Evolutionary conservation across 2,888 invertebrate species (phyloP).

Genomic region (Apomyelois bistriatella): DNA sequence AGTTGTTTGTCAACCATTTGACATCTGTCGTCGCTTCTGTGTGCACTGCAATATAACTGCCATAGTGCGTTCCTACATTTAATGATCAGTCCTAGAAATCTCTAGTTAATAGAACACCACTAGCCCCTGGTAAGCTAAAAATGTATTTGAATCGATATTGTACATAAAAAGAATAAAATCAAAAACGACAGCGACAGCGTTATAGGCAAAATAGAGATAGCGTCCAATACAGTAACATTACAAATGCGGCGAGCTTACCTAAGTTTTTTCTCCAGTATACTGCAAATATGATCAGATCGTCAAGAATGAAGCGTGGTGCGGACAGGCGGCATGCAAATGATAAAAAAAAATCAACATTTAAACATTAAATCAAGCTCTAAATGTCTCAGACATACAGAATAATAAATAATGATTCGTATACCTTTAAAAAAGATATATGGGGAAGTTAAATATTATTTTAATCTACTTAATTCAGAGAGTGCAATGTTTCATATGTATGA

Average conservation of each 20-base stretch:
- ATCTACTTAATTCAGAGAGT: constrained; percentile 7
- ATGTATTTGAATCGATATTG: too few relatives aligned
- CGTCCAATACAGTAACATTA: constrained; percentile 26
- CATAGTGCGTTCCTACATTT: too few relatives aligned
- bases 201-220: constrained; percentile 9
- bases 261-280: constrained; percentile 92
- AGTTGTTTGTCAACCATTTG: too few relatives aligned
- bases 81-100: too few relatives aligned
- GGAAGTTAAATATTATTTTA: neutral
- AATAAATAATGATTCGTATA: constrained; percentile 6
- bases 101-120: too few relatives aligned
- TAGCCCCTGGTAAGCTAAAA: too few relatives aligned
- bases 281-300: constrained; percentile 78
- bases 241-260: constrained; percentile 81
- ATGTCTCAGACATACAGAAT: constrained; percentile 22
- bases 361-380: constrained; percentile 47
- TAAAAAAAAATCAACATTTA: constrained; percentile 72
- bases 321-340: constrained; percentile 80
- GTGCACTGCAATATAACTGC: too few relatives aligned
- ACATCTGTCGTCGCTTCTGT: too few relatives aligned
- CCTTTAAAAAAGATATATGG: neutral
- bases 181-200: neutral
- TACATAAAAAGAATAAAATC: neutral
- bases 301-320: constrained; percentile 79
- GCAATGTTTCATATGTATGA: neutral